These are phyloP conservation scores for Scyliorhinus canicula DNA, from an alignment of 2,797 vertebrate genomes.

Conservation along the genomic window DNA sequence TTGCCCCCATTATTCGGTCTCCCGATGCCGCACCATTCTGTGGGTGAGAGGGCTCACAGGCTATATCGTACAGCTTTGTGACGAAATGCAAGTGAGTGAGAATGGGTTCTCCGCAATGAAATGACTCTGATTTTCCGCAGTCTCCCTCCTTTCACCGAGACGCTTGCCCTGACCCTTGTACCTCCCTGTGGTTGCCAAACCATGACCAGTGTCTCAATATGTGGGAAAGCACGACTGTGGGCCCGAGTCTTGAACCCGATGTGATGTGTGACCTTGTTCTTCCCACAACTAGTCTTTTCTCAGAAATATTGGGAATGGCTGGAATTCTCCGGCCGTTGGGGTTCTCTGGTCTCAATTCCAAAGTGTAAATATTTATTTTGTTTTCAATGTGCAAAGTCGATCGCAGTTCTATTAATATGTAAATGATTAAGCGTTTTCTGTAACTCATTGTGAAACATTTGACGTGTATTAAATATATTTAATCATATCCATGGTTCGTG, in stretches of 20 bases:
- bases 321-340: too few species aligned
- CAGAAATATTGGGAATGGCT: too few species aligned
- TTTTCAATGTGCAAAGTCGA: too few species aligned
- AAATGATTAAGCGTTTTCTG: too few species aligned
- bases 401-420: too few species aligned
- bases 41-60: neutral
- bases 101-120: neutral
- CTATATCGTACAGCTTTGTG: neutral
- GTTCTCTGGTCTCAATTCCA: too few species aligned
- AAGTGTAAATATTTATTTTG: too few species aligned
- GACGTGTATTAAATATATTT: too few species aligned
- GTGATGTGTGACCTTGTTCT: neutral
- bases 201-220: neutral
- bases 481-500: too few species aligned
- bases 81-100: neutral
- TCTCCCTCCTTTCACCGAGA: neutral
- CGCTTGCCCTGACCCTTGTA: neutral
- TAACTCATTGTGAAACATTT: too few species aligned
- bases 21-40: neutral
- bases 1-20: too few species aligned
- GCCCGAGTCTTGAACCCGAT: neutral
- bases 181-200: neutral
- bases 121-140: neutral
- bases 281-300: neutral
- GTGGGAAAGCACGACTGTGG: neutral